Evolutionary conservation across 2,888 invertebrate species (phyloP), one percentile per base, ranked within the genome.

Genomic region (Meiosimyza decipiens): DNA sequence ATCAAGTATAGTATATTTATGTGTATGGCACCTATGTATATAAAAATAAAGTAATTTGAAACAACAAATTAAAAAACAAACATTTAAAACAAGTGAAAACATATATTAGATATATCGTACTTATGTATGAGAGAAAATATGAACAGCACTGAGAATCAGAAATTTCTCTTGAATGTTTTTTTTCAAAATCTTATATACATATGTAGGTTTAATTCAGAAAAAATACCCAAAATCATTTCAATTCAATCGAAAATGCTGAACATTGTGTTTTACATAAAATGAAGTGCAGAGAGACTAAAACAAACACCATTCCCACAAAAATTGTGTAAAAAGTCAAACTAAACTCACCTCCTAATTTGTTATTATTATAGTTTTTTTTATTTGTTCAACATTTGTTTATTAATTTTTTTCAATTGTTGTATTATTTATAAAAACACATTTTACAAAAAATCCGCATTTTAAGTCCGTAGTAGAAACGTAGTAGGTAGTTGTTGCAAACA

Each of bases 281-380:
- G 22, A 22, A 68, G 57, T 33, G n/a, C 15, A 22, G 55, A 33
- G 50, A 71, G 63, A 71, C 51, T 72, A 76, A 63, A 62, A 78
- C 82, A 82, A 77, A 81, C 82, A 82, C 82, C 82, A 74, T 54
- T 70, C 54, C 47, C 68, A 75, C 74, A 63, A 71, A 69, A 69
- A 28, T 50, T 47, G 9, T 40, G 40, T 40, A 40, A 40, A 40
- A 40, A 40, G 1, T 40, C 40, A 40, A 40, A 49, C 62, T 59
- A 71, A 78, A 84, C 84, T 84, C 84, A 84, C 84, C 84, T 84
- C 84, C 84, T 84, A 74, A 65, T 71, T 73, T 72, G 74, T 75
- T 77, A 77, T 80, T 74, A 79, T 77, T 75, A 75, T 70, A 22
- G 2, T 16, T 75, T 60, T 60, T 76, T 74, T 74, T 76, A 64